Conservation (phyloP, 2,888 invertebrate species). For the Sycophila texana region DNA sequence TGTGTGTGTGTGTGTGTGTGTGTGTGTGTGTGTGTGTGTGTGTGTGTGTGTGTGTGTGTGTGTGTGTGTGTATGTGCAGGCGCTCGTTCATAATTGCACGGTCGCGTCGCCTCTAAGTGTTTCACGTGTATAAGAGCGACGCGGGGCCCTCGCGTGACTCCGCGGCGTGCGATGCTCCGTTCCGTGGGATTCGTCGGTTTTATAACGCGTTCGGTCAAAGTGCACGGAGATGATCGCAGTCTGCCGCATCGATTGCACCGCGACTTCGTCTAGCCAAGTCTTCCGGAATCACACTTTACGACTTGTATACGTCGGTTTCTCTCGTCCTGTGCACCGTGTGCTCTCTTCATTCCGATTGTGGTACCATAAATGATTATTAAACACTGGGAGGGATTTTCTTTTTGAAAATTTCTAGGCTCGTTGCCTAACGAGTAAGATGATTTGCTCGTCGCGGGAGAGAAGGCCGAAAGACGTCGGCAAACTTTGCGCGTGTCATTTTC, state of each 20-base stretch:
- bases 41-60: not conserved
- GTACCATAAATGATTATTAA: too few relatives aligned
- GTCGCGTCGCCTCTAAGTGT: constrained; percentile 22
- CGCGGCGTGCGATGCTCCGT: not conserved
- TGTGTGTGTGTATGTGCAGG: not conserved
- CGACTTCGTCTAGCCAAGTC: not conserved
- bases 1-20: not conserved
- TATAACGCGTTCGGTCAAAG: not conserved
- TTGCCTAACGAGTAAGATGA: not conserved
- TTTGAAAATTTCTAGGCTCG: not conserved
- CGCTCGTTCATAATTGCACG: constrained; percentile 43
- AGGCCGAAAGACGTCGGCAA: constrained; percentile 31
- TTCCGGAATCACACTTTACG: not conserved
- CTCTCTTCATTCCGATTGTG: too few relatives aligned
- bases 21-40: not conserved
- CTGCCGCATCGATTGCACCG: not conserved
- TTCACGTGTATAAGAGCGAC: not conserved
- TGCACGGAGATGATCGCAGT: not conserved
- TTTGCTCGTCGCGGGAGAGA: not conserved
- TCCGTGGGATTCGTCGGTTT: constrained; percentile 18
- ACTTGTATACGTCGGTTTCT: not conserved
- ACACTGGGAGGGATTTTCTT: not conserved
- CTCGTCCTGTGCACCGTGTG: not conserved
- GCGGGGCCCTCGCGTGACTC: constrained; percentile 16
- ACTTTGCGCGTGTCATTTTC: constrained; percentile 11